These are phyloP conservation scores for Sthenelais limicola DNA, from an alignment of 2,888 invertebrate genomes.

Conservation along the genomic window DNA sequence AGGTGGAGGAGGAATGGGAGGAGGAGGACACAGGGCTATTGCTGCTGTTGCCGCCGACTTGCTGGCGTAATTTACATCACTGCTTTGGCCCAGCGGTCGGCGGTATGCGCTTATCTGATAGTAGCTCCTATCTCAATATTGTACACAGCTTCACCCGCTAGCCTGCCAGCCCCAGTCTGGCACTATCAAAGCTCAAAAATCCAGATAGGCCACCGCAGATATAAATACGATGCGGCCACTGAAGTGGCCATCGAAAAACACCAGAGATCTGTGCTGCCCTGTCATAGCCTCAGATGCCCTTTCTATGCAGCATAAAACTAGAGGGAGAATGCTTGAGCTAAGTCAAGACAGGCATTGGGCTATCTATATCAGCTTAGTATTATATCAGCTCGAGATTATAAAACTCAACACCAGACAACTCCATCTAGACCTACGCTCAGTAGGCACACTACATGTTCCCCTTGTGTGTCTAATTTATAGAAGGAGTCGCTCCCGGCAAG, in stretches of 20 bases:
- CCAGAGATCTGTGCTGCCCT: conserved; percentile 18
- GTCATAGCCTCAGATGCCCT: conserved; percentile 27
- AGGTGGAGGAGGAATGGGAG: no score
- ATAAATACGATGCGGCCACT: conserved; percentile 21
- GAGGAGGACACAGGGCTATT: neutral
- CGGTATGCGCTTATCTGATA: conserved; percentile 32
- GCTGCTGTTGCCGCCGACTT: neutral
- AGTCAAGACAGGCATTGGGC: no score
- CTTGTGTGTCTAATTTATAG: no score
- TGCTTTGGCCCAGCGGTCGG: conserved; percentile 36
- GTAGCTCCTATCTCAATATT: conserved; percentile 37
- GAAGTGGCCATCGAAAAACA: conserved; percentile 8
- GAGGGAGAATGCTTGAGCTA: no score
- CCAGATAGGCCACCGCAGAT: conserved; percentile 15
- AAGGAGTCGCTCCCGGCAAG: no score
- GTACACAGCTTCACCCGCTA: conserved; percentile 10
- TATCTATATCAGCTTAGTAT: no score
- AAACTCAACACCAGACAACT: no score
- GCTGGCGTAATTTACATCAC: conserved; percentile 34
- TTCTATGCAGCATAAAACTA: no score
- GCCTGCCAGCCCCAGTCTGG: neutral
- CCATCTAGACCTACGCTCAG: no score
- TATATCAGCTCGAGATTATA: no score
- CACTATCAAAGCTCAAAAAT: conserved; percentile 9
- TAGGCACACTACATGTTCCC: no score